Evolutionary conservation across 2,888 invertebrate species (phyloP).

Genomic region (Busseola fusca): DNA sequence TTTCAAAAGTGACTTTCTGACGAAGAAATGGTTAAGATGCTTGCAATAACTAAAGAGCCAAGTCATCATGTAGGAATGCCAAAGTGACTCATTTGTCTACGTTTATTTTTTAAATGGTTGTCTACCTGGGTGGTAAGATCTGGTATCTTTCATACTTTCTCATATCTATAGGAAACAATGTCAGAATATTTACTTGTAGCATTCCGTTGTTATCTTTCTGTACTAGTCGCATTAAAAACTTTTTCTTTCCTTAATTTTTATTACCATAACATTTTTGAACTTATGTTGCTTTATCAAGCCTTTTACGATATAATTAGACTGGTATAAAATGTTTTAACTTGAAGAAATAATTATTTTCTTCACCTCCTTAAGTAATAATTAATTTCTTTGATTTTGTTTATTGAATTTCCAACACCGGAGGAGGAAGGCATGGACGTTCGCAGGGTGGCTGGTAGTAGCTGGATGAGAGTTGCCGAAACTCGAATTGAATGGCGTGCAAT

Average conservation of each 20-base stretch:
- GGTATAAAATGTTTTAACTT: constrained; percentile 88
- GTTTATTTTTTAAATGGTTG: constrained; percentile 33
- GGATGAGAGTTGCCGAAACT: too few relatives aligned
- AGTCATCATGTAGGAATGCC: constrained; percentile 42
- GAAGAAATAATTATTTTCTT: constrained; percentile 71
- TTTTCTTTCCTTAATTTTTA: background rate
- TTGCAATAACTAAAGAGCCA: constrained; percentile 11
- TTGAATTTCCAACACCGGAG: constrained; percentile 81
- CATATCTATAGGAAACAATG: constrained; percentile 9
- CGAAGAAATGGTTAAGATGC: constrained; percentile 3
- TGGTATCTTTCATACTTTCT: constrained; percentile 18
- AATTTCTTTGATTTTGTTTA: constrained; percentile 86
- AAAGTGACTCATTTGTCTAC: constrained; percentile 47
- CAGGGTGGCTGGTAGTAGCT: too few relatives aligned
- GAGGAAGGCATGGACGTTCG: constrained; percentile 34
- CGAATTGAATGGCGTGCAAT: too few relatives aligned
- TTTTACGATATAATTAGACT: constrained; percentile 36
- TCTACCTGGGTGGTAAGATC: constrained; percentile 53
- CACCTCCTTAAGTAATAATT: background rate
- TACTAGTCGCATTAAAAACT: too few relatives aligned
- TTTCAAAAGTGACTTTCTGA: constrained; percentile 1
- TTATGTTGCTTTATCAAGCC: background rate
- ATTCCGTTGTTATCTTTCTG: background rate
- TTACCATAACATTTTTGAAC: background rate
- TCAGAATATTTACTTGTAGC: background rate